Percentiles rank a stretch among this genome's conserved stretches.
Evolutionary conservation across 2,888 invertebrate genomes (phyloP).

Genomic region (Caenorhabditis becei): DNA sequence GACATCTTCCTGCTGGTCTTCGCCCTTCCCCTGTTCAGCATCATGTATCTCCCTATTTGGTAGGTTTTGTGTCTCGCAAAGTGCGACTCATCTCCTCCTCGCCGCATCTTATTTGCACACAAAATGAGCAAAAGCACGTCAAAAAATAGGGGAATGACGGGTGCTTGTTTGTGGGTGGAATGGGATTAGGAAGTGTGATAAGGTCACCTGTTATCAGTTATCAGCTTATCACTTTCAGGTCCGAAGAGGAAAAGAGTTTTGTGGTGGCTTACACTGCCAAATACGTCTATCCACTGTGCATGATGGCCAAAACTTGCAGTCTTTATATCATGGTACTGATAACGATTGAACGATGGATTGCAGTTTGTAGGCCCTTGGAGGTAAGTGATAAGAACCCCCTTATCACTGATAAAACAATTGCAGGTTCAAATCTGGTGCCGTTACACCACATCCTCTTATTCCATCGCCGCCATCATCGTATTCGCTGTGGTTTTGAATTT

Average conservation of each 20-base stretch:
- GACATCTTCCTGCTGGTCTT: constrained; percentile 59
- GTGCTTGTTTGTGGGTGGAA: constrained; percentile 19
- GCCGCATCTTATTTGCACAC: constrained; percentile 53
- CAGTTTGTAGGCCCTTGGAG: constrained; percentile 59
- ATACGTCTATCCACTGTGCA: constrained; percentile 59
- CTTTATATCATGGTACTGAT: constrained; percentile 62
- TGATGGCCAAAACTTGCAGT: constrained; percentile 65
- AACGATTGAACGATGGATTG: constrained; percentile 61
- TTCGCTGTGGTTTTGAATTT: constrained; percentile 58
- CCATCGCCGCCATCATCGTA: constrained; percentile 44
- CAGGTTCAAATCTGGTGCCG: constrained; percentile 61
- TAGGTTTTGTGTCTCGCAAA: constrained; percentile 26
- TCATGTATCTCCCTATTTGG: constrained; percentile 64
- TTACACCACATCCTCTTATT: constrained; percentile 53
- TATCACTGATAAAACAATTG: constrained; percentile 1
- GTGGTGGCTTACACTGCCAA: constrained; percentile 51
- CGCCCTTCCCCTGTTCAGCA: constrained; percentile 57
- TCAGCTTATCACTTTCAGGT: constrained; percentile 21
- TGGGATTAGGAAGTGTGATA: constrained; percentile 12
- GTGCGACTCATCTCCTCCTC: background rate
- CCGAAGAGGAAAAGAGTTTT: constrained; percentile 46
- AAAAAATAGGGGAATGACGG: no score
- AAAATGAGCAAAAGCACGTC: constrained; percentile 53
- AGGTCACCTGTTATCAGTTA: no score
- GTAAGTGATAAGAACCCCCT: constrained; percentile 22